These are phyloP conservation scores for Sinohyriopsis cumingii DNA, from an alignment of 2,888 invertebrate species.

Conservation along the genomic window DNA sequence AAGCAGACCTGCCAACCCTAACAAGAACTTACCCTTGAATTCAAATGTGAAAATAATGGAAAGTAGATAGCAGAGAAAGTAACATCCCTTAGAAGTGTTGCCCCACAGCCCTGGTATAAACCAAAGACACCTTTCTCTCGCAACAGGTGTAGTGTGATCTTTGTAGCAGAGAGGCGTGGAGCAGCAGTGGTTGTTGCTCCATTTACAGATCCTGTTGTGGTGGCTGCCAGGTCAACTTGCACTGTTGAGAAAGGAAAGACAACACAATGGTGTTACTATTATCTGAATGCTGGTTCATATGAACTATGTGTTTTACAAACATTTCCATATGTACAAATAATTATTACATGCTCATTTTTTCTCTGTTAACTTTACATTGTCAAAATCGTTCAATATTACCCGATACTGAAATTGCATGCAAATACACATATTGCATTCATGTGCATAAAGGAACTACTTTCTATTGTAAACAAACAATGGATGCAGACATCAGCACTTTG, in stretches of 20 bases:
- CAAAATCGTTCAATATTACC: no score
- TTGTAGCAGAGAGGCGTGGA: constrained; percentile 79
- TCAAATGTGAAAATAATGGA: constrained; percentile 95
- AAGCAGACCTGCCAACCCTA: no score
- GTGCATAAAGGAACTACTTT: no score
- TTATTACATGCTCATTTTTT: no score
- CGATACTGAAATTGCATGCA: no score
- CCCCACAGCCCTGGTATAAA: constrained; percentile 93
- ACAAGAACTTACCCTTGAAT: constrained; percentile 80
- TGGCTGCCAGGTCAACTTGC: constrained; percentile 26
- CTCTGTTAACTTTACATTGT: no score
- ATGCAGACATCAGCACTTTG: no score
- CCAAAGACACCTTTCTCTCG: constrained; percentile 91
- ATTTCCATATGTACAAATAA: no score
- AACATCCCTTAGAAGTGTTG: constrained; percentile 94
- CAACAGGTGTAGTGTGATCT: constrained; percentile 84
- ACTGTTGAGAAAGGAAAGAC: constrained; percentile 21
- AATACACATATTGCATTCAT: no score
- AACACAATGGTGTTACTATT: neutral
- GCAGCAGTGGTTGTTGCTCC: constrained; percentile 16
- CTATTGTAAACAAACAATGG: no score
- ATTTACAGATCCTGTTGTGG: constrained; percentile 4
- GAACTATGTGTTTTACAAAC: no score
- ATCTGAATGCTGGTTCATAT: no score
- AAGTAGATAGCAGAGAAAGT: constrained; percentile 98